phyloP scores from a whole-genome alignment of 2,888 invertebrate species.

The Protodeltote pygarga region DNA sequence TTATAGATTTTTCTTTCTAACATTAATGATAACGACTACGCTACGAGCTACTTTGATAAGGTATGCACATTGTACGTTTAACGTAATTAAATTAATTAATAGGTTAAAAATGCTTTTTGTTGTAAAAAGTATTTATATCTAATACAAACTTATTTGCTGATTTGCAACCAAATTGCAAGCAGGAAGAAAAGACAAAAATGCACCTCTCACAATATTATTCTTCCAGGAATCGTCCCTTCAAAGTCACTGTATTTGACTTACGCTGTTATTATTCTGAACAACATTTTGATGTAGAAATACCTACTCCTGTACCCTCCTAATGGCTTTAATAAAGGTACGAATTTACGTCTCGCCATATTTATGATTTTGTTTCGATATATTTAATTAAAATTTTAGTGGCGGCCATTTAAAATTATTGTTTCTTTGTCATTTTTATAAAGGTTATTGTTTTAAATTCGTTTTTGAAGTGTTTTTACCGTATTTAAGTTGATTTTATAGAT shows the following conservation, averaged over 20 bases:
- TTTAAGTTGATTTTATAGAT: constrained; percentile 25
- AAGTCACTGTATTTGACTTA: constrained; percentile 12
- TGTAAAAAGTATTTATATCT: no score
- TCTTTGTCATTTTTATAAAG: constrained; percentile 37
- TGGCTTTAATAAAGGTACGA: constrained; percentile 85
- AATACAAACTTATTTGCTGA: no score
- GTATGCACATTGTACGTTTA: no score
- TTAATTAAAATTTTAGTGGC: constrained; percentile 83
- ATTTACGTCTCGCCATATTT: constrained; percentile 78
- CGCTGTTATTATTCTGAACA: constrained; percentile 43
- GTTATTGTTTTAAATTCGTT: constrained; percentile 22
- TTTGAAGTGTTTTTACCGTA: constrained; percentile 7
- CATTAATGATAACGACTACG: no score
- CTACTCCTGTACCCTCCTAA: constrained; percentile 73
- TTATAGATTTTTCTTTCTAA: no score
- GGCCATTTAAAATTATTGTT: constrained; percentile 32
- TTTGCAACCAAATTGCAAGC: no score
- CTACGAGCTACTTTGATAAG: no score
- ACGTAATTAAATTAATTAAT: no score
- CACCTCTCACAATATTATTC: neutral
- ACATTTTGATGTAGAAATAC: constrained; percentile 74
- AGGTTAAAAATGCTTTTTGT: no score
- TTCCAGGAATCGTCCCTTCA: no score
- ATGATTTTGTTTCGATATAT: constrained; percentile 84
- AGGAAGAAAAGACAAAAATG: no score